These are phyloP conservation scores for Tenodera sinensis DNA, from an alignment of 2,888 invertebrate genomes.

Conservation along the genomic window DNA sequence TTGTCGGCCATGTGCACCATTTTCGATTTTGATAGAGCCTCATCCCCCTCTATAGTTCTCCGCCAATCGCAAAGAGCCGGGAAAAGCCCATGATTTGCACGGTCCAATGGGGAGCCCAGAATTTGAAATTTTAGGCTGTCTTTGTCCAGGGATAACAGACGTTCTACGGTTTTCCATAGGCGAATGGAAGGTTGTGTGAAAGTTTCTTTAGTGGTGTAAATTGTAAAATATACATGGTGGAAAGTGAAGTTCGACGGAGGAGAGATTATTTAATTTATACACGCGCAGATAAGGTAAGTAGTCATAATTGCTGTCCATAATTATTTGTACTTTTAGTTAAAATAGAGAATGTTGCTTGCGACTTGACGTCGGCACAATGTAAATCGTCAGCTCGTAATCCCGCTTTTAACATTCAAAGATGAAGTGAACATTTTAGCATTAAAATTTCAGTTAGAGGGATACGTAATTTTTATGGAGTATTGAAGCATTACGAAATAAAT, in stretches of 20 bases:
- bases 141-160: constrained; percentile 43
- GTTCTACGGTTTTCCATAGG: constrained; percentile 29
- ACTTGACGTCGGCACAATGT: constrained; percentile 18
- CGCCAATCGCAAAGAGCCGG: constrained; percentile 48
- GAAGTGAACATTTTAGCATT: too few species aligned
- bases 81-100: constrained; percentile 51
- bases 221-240: constrained; percentile 53
- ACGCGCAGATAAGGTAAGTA: constrained; percentile 67
- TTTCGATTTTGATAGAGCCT: constrained; percentile 23
- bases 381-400: neutral
- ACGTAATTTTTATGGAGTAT: too few species aligned
- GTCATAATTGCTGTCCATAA: neutral
- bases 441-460: too few species aligned
- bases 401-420: constrained; percentile 16
- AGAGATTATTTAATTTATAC: constrained; percentile 63
- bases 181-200: constrained; percentile 25
- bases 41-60: neutral
- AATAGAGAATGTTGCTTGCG: neutral
- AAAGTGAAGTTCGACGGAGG: constrained; percentile 65
- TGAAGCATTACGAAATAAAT: too few species aligned
- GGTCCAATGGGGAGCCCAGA: constrained; percentile 50
- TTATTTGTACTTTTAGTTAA: constrained; percentile 8
- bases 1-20: constrained; percentile 27
- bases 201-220: constrained; percentile 19
- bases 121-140: constrained; percentile 56